Evolutionary conservation across 2,113 vertebrate genomes (phyloP), one percentile per base, ranked within the genome.

Genomic region (Halichoeres trimaculatus): DNA sequence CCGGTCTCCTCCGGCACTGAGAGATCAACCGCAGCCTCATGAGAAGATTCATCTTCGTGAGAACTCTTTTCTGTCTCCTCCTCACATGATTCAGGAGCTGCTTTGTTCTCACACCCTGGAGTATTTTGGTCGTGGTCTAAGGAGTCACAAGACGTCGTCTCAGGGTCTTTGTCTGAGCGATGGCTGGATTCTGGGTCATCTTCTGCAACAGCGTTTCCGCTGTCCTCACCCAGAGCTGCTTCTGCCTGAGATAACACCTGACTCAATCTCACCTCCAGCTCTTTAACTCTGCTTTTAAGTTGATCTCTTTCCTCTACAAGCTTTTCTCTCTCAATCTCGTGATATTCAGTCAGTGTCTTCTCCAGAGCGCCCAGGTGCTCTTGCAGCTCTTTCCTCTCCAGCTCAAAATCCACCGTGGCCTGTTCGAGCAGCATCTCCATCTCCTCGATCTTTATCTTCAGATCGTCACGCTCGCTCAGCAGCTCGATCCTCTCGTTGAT

Each of bases 351-450:
- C 35, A 94, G 81, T 22, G 87, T 78, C 0, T 65, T 81, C 80
- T 96, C 93, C n/a, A 95, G 47, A 26, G 75, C 30, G 1, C 70
- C 52, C 0, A 95, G 54, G 14, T 65, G 88, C 58, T 85, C 89
- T 45, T 88, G 87, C 34, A 96, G 89, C 14, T 93, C 85, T 47
- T 78, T 84, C 60, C 89, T 90, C 81, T 97, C 95, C 1, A 47
- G 74, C 13, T 92, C 93, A 76, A 84, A 92, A 62, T 95, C 94
- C 1, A 66, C 72, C 1, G 74, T 64, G 0, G 93, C 85, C 16
- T 86, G 92, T 65, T 88, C 84, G 1, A 96, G 92, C 45, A 81
- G 79, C 54, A 78, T 74, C 80, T 92, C 92, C 48, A 88, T 48
- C 61, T 91, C 76, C 13, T 91, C 64, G 0, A 95, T 84, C 74